Conservation (phyloP, 2,888 invertebrate genomes). For the Gastracanthus pulcherrimus region DNA sequence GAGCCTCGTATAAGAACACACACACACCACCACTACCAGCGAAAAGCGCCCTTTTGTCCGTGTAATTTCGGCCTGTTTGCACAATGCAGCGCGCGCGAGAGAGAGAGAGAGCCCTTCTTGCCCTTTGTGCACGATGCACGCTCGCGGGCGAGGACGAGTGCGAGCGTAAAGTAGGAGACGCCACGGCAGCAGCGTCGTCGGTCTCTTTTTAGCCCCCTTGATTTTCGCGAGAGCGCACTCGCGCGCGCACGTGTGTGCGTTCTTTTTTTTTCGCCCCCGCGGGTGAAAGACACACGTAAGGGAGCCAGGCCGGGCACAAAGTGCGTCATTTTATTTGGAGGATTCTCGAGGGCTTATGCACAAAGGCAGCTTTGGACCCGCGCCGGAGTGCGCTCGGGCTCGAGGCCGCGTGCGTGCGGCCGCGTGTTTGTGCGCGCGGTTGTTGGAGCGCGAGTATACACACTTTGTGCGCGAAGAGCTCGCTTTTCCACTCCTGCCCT, state of each 20-base stretch:
- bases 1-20: too few species aligned
- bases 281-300: not conserved
- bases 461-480: constrained; percentile 21
- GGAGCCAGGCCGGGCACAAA: not conserved
- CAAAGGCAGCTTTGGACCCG: too few species aligned
- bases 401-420: not conserved
- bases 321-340: constrained; percentile 50
- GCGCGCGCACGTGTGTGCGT: not conserved
- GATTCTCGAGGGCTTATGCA: constrained; percentile 34
- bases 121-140: not conserved
- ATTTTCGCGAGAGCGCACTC: constrained; percentile 16
- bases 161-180: too few species aligned
- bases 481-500: constrained; percentile 10
- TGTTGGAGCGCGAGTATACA: not conserved
- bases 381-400: too few species aligned
- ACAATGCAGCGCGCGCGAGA: constrained; percentile 7
- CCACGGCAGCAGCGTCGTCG: not conserved
- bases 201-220: not conserved
- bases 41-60: constrained; percentile 28
- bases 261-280: not conserved
- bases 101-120: not conserved
- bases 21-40: too few species aligned
- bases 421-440: not conserved
- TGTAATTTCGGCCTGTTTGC: constrained; percentile 48
- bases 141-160: not conserved